Base-by-base conservation (phyloP, 2,888 invertebrate genomes). In the Drosophila phalerata region DNA sequence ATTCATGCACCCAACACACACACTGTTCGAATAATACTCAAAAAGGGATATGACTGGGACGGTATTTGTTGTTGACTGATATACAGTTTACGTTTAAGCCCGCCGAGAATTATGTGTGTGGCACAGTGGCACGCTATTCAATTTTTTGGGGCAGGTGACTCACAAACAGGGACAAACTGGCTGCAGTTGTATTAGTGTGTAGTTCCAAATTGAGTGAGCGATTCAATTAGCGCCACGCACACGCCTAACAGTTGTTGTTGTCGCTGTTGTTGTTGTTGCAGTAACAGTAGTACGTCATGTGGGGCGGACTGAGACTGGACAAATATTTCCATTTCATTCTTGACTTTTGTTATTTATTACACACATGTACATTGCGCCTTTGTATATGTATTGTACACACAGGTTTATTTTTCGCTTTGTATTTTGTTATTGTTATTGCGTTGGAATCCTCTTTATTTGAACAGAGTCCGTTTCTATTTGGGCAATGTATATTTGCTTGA, bases 221-320 rank as follows among this genome's bases (percentile, higher is more conserved):
- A 63, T 84, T 88, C 90, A 84, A 84, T 84, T 89, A 84, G 84
- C 88, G 88, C 85, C 85, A 73, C 85, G 71, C 81, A 86, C 88
- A 84, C 74, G 69, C 64, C 69, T 73, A 88, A 70, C 62, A 64
- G 63, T 73, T 37, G 57, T 48, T 57, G 55, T 55, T 61, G 43
- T 69, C 28, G 15, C 3, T n/a, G 56, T 40, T n/a, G 32, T 42
- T 37, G 55, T 55, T 61, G 43, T 69, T 47, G 15, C 3, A 25
- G 56, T 40, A 56, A 19, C 37, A 25, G 58, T 42, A 58, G 42
- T 82, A 75, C 69, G 65, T 74, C 61, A 69, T 68, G 77, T 66
- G 69, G 62, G 57, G 74, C 49, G 62, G 49, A 22, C 37, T 56
- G 51, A 8, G 32, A 40, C 52, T 47, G 57, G 73, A 64, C 84